These are phyloP conservation scores for Acanthopagrus latus DNA, from an alignment of 2,797 vertebrate species.

Conservation along the genomic window DNA sequence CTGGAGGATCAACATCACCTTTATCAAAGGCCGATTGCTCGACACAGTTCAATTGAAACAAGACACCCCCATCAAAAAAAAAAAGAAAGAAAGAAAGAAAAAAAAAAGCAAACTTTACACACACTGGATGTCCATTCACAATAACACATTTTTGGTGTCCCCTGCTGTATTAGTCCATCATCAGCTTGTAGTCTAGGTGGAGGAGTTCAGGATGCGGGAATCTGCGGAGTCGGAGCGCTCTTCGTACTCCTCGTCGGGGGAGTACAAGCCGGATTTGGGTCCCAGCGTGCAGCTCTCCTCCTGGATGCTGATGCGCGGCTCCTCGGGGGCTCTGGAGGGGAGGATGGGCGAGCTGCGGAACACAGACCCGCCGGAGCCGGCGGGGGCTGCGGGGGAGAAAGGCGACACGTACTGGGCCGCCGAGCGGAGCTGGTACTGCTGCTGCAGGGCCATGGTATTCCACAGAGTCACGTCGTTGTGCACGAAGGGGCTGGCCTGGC, in stretches of 20 bases:
- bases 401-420: slow-evolving; percentile 92
- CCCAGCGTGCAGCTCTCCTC: slow-evolving; percentile 91
- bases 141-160: slow-evolving; percentile 60
- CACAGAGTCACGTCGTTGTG: slow-evolving; percentile 96
- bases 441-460: slow-evolving; percentile 98
- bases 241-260: slow-evolving; percentile 95
- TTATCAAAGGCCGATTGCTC: slow-evolving; percentile 37
- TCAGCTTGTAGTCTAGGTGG: slow-evolving; percentile 81
- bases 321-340: slow-evolving; percentile 87
- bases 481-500: slow-evolving; percentile 91
- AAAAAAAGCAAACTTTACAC: not conserved
- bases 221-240: slow-evolving; percentile 96
- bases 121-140: slow-evolving; percentile 30
- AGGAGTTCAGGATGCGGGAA: slow-evolving; percentile 94
- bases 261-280: slow-evolving; percentile 91
- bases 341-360: slow-evolving; percentile 93
- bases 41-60: slow-evolving; percentile 42
- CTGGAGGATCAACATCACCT: slow-evolving; percentile 27
- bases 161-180: slow-evolving; percentile 12
- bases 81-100: not conserved
- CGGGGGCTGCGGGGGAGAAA: slow-evolving; percentile 87
- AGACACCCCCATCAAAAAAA: not conserved
- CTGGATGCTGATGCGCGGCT: slow-evolving; percentile 89
- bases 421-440: slow-evolving; percentile 96
- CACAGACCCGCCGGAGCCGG: slow-evolving; percentile 79